Evolutionary conservation across 2,888 invertebrate genomes (phyloP).

Genomic region (Pherbina coryleti): DNA sequence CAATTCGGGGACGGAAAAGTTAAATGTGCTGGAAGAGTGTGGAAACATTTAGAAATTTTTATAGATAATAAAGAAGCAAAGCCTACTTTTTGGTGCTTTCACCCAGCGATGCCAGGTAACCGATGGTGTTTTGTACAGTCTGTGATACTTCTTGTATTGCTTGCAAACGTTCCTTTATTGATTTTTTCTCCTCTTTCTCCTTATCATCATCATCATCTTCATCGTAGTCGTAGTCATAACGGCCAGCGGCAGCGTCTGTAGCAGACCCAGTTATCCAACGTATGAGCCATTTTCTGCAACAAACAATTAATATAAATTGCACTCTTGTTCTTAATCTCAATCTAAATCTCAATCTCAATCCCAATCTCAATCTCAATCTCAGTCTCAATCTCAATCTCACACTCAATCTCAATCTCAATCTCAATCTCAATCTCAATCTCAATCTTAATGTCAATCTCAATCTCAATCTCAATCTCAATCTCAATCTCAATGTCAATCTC

Average conservation of each 20-base stretch:
- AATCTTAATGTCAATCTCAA: too few species aligned
- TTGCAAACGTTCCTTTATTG: slow-evolving; percentile 91
- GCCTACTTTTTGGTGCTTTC: slow-evolving; percentile 93
- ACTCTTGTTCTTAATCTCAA: too few species aligned
- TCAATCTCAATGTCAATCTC: too few species aligned
- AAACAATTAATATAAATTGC: neutral
- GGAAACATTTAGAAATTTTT: neutral
- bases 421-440: too few species aligned
- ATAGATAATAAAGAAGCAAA: neutral
- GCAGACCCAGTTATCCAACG: slow-evolving; percentile 65
- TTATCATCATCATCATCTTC: slow-evolving; percentile 92
- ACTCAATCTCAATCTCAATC: too few species aligned
- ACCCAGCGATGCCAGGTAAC: slow-evolving; percentile 92
- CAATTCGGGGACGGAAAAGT: slow-evolving; percentile 96
- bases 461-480: too few species aligned
- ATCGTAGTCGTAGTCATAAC: slow-evolving; percentile 76
- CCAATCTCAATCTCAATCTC: too few species aligned
- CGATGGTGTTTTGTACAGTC: slow-evolving; percentile 95
- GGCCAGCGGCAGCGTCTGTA: slow-evolving; percentile 60
- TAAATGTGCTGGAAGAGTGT: slow-evolving; percentile 82
- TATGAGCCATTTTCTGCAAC: slow-evolving; percentile 68
- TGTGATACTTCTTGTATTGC: slow-evolving; percentile 98
- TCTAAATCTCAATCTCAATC: too few species aligned
- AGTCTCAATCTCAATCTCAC: too few species aligned
- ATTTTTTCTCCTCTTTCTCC: slow-evolving; percentile 96